A percentile compares a stretch with the other conserved stretches of the same genome.
phyloP scores from a whole-genome alignment of 2,113 vertebrate species.

The Ursus arctos region DNA sequence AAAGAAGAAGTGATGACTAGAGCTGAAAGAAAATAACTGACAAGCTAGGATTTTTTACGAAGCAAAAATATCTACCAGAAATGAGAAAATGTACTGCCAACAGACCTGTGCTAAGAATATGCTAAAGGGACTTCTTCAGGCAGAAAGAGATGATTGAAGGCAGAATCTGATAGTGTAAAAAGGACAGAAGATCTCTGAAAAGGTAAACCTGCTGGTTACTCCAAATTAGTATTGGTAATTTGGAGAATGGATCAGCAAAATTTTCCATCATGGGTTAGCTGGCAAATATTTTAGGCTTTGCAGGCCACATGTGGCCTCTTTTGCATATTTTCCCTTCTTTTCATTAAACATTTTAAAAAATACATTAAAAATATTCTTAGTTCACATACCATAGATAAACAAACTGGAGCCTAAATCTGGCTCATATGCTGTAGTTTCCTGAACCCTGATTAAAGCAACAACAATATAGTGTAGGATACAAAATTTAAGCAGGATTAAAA shows the following conservation, averaged over 20 bases:
- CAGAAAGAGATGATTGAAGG: neutral
- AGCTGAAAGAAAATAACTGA: neutral
- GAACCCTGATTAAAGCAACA: neutral
- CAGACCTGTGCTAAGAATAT: neutral
- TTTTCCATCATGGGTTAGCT: neutral
- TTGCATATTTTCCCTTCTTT: neutral
- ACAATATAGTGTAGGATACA: neutral
- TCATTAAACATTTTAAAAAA: neutral
- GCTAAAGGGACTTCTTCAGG: neutral
- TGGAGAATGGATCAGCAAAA: neutral
- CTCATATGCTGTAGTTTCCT: neutral
- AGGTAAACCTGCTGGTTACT: neutral
- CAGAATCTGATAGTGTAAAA: neutral
- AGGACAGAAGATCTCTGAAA: neutral
- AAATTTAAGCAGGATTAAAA: neutral
- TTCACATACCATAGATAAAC: neutral
- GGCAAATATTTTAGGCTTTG: neutral
- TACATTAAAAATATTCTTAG: neutral
- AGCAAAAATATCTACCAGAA: neutral
- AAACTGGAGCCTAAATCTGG: neutral
- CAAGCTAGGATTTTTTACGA: neutral
- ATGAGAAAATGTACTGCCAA: neutral
- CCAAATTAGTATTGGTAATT: neutral
- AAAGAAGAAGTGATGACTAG: slow-evolving; percentile 25
- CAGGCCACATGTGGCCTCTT: neutral